Evolutionary conservation across 2,797 vertebrate species (phyloP), one percentile per base, ranked within the genome.

Genomic region (Trematomus bernacchii): DNA sequence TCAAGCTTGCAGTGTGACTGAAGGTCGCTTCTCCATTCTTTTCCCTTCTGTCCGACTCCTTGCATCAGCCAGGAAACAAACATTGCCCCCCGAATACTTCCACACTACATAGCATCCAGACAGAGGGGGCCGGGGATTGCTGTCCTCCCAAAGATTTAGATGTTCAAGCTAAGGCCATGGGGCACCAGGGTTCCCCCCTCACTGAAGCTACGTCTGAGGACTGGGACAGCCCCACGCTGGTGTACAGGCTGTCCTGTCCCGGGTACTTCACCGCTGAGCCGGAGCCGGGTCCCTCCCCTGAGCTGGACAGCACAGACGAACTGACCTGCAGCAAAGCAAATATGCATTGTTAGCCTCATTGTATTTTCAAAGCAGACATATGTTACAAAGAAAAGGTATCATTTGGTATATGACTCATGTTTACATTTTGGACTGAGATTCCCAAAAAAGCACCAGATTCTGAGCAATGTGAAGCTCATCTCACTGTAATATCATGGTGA

Each of bases 121-220:
- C 74, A 81, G 46, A 58, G 61, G 84, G 83, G 54, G 63, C 88
- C 52, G 13, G 80, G 77, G 80, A 75, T 72, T 66, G 87, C 68
- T 87, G 91, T 90, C 87, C 86, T 65, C 87, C 83, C 76, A 71
- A 37, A 76, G 70, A 62, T 71, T 65, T 42, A 52, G n/a, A 4
- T 40, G 79, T 92, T 99, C 96, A 99, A 54, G 98, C 97, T 91
- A 99, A 95, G 81, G 97, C 97, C 93, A 99, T 95, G 42, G 97
- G 96, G 85, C 98, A 99, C 97, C 98, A 99, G 73, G 96, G 94
- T 92, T 99, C 98, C 69, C 97, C 97, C 87, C 98, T 93, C 82
- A 99, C 97, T 0, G 97, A 95, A 0, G 96, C 95, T 88, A 98
- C 97, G 80, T 99, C 98, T 0, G 96, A 93, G 0, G 96, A 89